These are phyloP conservation scores for Phytoseiulus persimilis DNA, from an alignment of 2,888 invertebrate species.

Conservation along the genomic window DNA sequence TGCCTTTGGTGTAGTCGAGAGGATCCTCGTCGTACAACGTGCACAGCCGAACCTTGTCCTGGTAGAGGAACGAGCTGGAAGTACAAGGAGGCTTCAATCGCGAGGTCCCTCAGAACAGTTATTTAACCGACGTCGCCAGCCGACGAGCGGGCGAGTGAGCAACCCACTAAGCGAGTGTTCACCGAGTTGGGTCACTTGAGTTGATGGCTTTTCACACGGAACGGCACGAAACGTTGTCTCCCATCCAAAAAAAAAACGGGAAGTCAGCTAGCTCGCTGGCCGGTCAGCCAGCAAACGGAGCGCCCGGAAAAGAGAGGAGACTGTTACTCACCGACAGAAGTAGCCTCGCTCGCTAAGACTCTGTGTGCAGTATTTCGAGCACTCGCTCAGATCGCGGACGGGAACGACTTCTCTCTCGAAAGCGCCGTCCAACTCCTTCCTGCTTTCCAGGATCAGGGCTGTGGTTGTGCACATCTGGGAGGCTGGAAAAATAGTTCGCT, in stretches of 20 bases:
- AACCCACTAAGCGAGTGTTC: not conserved
- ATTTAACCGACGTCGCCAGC: not conserved
- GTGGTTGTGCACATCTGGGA: slow-evolving; percentile 45
- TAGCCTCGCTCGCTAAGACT: slow-evolving; percentile 45
- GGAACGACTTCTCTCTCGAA: slow-evolving; percentile 45
- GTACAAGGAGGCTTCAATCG: not conserved
- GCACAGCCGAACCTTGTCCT: slow-evolving; percentile 74
- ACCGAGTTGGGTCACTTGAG: not conserved
- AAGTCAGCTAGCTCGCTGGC: not conserved
- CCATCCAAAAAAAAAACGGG: not conserved
- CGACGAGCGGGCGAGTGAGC: too few species aligned
- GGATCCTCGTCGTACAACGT: slow-evolving; percentile 85
- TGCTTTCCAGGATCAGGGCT: slow-evolving; percentile 45
- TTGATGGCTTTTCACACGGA: not conserved
- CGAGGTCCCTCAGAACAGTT: too few species aligned
- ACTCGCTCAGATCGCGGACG: slow-evolving; percentile 45
- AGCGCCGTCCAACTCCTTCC: slow-evolving; percentile 45
- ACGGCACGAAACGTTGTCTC: not conserved
- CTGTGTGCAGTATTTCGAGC: slow-evolving; percentile 45
- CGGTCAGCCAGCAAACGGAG: not conserved
- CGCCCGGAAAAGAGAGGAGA: not conserved
- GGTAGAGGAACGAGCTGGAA: slow-evolving; percentile 71
- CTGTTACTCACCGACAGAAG: slow-evolving; percentile 43
- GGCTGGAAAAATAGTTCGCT: slow-evolving; percentile 39
- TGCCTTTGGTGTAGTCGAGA: slow-evolving; percentile 60